A percentile compares a stretch with the other conserved stretches of the same genome.
Evolutionary conservation across 1,140 invertebrate genomes (phyloP).

Genomic region (Zeugodacus cucurbitae): DNA sequence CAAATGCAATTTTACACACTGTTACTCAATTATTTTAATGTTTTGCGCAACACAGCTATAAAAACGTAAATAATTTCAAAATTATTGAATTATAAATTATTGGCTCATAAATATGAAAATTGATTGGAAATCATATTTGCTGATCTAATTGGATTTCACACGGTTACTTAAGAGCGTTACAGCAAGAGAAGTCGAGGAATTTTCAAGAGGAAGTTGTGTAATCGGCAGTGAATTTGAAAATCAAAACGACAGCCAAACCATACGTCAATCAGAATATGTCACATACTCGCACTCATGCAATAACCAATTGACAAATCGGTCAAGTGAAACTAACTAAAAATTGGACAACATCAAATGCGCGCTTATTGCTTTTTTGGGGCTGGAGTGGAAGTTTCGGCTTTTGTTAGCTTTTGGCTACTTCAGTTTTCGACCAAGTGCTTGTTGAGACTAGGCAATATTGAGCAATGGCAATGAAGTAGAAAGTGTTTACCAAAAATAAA

Average conservation of each 20-base stretch:
- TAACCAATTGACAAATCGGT: background rate
- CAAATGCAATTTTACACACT: background rate
- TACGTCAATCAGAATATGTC: background rate
- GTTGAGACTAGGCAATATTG: background rate
- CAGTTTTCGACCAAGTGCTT: background rate
- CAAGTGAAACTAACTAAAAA: slow-evolving; percentile 23
- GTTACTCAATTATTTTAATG: background rate
- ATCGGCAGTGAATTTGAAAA: background rate
- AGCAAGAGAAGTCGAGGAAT: background rate
- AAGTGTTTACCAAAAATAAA: slow-evolving; percentile 51
- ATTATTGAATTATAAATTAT: background rate
- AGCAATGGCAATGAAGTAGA: slow-evolving; percentile 52
- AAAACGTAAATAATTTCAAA: background rate
- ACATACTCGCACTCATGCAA: background rate
- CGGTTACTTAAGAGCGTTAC: background rate
- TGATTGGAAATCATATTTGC: background rate
- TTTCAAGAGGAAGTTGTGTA: background rate
- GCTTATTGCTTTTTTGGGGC: background rate
- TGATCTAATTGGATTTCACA: background rate
- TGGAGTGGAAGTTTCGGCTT: background rate
- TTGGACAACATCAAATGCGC: background rate
- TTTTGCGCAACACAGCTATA: background rate
- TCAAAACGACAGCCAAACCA: background rate
- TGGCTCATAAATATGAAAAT: background rate
- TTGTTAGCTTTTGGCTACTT: background rate